phyloP scores from a whole-genome alignment of 2,888 invertebrate species.

The Acleris sparsana region DNA sequence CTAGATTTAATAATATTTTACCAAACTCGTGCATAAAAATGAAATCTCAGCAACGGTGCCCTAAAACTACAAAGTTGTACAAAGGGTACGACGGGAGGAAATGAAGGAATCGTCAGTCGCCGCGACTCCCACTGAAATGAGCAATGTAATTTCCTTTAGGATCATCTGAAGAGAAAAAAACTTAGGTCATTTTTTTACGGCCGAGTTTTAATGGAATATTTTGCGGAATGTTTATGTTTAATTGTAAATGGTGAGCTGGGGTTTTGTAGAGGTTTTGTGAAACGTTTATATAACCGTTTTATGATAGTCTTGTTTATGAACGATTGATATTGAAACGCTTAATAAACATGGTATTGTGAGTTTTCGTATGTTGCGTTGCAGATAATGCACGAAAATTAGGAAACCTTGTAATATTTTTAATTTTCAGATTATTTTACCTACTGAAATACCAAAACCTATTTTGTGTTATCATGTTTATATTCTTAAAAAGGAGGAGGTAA shows the following conservation, averaged over 20 bases:
- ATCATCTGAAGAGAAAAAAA: slow-evolving; percentile 41
- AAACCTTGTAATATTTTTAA: too few relatives aligned
- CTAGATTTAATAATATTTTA: too few relatives aligned
- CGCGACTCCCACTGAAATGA: slow-evolving; percentile 51
- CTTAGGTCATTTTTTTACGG: slow-evolving; percentile 29
- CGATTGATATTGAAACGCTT: too few relatives aligned
- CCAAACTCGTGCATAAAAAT: neutral
- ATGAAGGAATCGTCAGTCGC: slow-evolving; percentile 52
- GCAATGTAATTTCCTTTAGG: slow-evolving; percentile 56
- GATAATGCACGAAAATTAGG: too few relatives aligned
- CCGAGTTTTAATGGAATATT: slow-evolving; percentile 25
- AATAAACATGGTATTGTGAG: too few relatives aligned
- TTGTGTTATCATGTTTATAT: too few relatives aligned
- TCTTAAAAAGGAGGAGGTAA: too few relatives aligned
- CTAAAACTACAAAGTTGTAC: slow-evolving; percentile 41
- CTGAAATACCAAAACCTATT: too few relatives aligned
- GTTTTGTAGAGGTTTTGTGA: neutral
- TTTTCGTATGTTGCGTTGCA: too few relatives aligned
- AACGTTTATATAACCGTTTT: neutral
- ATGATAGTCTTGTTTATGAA: neutral
- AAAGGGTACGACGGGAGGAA: slow-evolving; percentile 51
- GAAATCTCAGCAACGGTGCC: slow-evolving; percentile 1
- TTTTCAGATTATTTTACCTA: too few relatives aligned
- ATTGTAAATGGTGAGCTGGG: slow-evolving; percentile 2
- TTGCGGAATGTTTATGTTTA: slow-evolving; percentile 16